Percentiles rank a stretch among this genome's conserved stretches.
Conservation (phyloP, 2,888 invertebrate species). For the Hydrotaea diabolus region DNA sequence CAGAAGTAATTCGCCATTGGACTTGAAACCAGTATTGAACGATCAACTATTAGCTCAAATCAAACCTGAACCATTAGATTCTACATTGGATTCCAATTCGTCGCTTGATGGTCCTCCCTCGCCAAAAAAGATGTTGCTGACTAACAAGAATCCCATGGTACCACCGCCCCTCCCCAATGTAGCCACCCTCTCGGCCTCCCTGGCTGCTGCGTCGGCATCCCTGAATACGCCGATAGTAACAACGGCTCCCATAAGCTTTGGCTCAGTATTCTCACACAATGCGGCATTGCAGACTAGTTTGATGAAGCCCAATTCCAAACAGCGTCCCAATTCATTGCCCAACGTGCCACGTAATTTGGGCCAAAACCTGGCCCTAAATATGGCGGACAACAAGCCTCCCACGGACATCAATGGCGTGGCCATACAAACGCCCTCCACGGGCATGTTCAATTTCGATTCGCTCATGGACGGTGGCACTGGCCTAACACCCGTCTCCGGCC, state of each 20-base stretch:
- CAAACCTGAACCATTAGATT: constrained; percentile 75
- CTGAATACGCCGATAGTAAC: constrained; percentile 79
- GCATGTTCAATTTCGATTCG: constrained; percentile 94
- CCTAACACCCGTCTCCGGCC: constrained; percentile 90
- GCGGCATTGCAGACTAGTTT: constrained; percentile 68
- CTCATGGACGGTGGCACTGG: constrained; percentile 97
- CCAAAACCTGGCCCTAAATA: constrained; percentile 76
- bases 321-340: constrained; percentile 87
- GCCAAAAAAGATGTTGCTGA: constrained; percentile 75
- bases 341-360: constrained; percentile 84
- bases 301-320: constrained; percentile 78
- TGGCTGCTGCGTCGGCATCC: constrained; percentile 79
- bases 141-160: constrained; percentile 73
- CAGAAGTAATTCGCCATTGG: constrained; percentile 78
- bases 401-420: constrained; percentile 89
- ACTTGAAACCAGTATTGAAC: constrained; percentile 77
- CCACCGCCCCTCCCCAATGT: constrained; percentile 78
- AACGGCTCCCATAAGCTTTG: constrained; percentile 74
- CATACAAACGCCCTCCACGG: constrained; percentile 93
- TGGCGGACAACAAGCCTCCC: constrained; percentile 76
- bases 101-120: constrained; percentile 78
- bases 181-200: constrained; percentile 76
- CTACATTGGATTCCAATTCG: constrained; percentile 74
- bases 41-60: constrained; percentile 74
- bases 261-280: constrained; percentile 62